A percentile compares a stretch with the other conserved stretches of the same genome.
Conservation (phyloP, 2,888 invertebrate species). For the Matsumyia berberina region DNA sequence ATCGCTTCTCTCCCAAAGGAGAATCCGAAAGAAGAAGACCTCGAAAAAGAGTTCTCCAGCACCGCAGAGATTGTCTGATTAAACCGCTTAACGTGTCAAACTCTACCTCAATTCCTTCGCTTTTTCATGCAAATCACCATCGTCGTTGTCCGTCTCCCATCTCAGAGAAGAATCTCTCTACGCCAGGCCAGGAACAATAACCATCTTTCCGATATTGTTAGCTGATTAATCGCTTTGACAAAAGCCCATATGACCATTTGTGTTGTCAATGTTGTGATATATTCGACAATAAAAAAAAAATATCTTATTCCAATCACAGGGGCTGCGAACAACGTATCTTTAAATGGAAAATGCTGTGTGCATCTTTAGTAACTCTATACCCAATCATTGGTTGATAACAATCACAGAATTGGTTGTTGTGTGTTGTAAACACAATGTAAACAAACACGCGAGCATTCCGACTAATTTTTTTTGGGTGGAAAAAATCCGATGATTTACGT, state of each 20-base stretch:
- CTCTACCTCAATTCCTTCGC: slow-evolving; percentile 37
- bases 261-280: too few relatives aligned
- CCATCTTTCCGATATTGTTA: slow-evolving; percentile 59
- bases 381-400: slow-evolving; percentile 58
- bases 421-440: slow-evolving; percentile 38
- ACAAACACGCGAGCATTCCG: slow-evolving; percentile 25
- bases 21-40: slow-evolving; percentile 8
- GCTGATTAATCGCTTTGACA: slow-evolving; percentile 71
- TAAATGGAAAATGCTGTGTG: slow-evolving; percentile 30
- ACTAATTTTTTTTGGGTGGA: slow-evolving; percentile 26
- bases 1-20: slow-evolving; percentile 24
- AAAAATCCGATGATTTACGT: slow-evolving; percentile 69
- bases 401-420: slow-evolving; percentile 19
- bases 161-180: slow-evolving; percentile 39
- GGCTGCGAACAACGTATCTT: slow-evolving; percentile 38
- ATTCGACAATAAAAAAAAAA: slow-evolving; percentile 26
- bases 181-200: too few relatives aligned
- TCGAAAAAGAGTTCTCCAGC: slow-evolving; percentile 43
- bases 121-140: slow-evolving; percentile 72
- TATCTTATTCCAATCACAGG: slow-evolving; percentile 65
- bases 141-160: slow-evolving; percentile 1
- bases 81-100: slow-evolving; percentile 72
- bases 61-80: too few relatives aligned
- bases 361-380: slow-evolving; percentile 57
- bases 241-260: too few relatives aligned